Evolutionary conservation across 1,140 invertebrate species (phyloP).

Genomic region (Bombus turneri): DNA sequence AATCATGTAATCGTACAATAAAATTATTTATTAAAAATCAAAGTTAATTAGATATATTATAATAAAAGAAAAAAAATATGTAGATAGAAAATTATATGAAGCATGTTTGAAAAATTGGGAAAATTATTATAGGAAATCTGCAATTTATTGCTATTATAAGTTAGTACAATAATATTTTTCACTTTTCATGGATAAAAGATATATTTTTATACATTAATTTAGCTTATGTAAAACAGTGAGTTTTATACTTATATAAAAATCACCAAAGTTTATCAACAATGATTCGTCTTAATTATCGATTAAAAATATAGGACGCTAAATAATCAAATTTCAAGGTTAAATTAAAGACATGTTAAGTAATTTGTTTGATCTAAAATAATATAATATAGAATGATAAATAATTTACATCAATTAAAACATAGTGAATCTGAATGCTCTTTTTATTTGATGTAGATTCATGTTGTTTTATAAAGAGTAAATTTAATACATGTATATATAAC

Average conservation of each 20-base stretch:
- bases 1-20: neutral
- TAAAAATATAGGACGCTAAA: neutral
- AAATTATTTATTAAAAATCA: neutral
- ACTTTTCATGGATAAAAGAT: neutral
- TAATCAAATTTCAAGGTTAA: neutral
- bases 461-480: neutral
- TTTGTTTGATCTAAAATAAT: neutral
- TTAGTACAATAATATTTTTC: neutral
- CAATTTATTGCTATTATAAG: neutral
- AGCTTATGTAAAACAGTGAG: neutral
- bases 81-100: neutral
- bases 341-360: neutral
- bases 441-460: neutral
- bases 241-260: neutral
- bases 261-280: neutral
- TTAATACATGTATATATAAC: neutral
- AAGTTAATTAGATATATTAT: neutral
- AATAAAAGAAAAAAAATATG: neutral
- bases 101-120: neutral
- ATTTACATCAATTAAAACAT: neutral
- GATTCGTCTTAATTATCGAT: neutral
- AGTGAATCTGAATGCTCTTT: neutral
- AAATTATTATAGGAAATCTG: neutral
- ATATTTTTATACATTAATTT: neutral
- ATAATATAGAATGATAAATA: neutral